These are phyloP conservation scores for Oxystoma pomonae DNA, from an alignment of 2,888 invertebrate genomes.

Conservation along the genomic window DNA sequence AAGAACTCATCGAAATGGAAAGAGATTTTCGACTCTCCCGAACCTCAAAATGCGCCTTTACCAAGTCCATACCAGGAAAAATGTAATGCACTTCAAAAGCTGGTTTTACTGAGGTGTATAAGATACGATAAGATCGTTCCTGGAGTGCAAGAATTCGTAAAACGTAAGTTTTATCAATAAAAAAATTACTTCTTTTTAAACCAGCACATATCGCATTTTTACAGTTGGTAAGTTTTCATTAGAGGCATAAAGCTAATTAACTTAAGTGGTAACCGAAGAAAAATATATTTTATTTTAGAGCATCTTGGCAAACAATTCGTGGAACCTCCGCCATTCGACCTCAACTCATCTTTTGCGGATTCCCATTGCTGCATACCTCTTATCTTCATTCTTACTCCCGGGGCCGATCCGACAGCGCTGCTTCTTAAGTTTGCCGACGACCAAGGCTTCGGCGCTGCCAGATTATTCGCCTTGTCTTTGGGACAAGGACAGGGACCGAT, in stretches of 20 bases:
- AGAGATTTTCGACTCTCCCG: conserved; percentile 64
- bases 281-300: too few species aligned
- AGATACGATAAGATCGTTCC: conserved; percentile 85
- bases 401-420: conserved; percentile 88
- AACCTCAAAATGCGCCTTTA: conserved; percentile 66
- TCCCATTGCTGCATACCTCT: conserved; percentile 85
- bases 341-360: conserved; percentile 77
- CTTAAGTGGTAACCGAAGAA: too few species aligned
- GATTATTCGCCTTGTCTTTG: conserved; percentile 77
- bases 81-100: conserved; percentile 65
- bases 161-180: conserved; percentile 24
- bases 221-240: too few species aligned
- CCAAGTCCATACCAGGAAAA: conserved; percentile 67
- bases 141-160: conserved; percentile 57
- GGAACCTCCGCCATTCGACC: conserved; percentile 87
- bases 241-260: too few species aligned
- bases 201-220: too few species aligned
- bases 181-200: not conserved
- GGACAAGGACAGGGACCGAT: conserved; percentile 93
- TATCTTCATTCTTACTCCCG: conserved; percentile 88
- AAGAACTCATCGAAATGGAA: conserved; percentile 64
- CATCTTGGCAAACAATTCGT: conserved; percentile 76
- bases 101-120: conserved; percentile 75
- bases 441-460: conserved; percentile 75
- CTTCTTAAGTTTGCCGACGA: conserved; percentile 90